These are phyloP conservation scores for Yasuhikotakia modesta DNA, from an alignment of 2,797 vertebrate genomes.

Conservation along the genomic window DNA sequence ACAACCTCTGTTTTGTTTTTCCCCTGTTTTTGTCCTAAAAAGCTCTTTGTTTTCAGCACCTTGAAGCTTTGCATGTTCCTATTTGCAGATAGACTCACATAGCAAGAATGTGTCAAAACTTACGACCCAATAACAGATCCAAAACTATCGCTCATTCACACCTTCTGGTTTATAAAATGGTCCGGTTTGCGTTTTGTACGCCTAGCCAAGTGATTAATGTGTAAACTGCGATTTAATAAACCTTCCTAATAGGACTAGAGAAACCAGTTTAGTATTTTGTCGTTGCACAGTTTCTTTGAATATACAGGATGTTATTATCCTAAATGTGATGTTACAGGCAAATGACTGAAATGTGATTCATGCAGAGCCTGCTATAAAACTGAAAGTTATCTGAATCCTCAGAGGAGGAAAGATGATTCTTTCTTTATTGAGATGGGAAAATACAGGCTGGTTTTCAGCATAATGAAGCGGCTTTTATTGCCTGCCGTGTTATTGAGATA, in stretches of 20 bases:
- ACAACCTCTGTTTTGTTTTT: not conserved
- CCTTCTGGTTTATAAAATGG: not conserved
- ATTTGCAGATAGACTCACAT: slow-evolving; percentile 43
- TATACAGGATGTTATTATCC: slow-evolving; percentile 10
- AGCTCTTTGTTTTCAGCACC: slow-evolving; percentile 48
- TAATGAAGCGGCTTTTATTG: not conserved
- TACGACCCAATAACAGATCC: slow-evolving; percentile 3
- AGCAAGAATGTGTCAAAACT: slow-evolving; percentile 44
- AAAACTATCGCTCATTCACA: not conserved
- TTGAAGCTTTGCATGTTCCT: slow-evolving; percentile 43
- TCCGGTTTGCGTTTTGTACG: not conserved
- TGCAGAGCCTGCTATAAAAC: slow-evolving; percentile 5
- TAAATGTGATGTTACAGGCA: not conserved
- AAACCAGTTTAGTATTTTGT: slow-evolving; percentile 23
- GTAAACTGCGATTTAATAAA: not conserved
- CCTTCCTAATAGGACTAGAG: not conserved
- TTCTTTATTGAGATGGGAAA: not conserved
- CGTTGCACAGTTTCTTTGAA: not conserved
- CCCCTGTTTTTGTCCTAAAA: slow-evolving; percentile 25
- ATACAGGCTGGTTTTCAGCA: not conserved
- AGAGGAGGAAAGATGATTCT: not conserved
- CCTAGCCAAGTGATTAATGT: not conserved
- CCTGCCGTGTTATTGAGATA: not conserved
- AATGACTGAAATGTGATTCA: slow-evolving; percentile 8
- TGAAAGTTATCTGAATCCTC: not conserved